Evolutionary conservation across 2,113 vertebrate species (phyloP), one percentile per base, ranked within the genome.

Genomic region (Tursiops truncatus): DNA sequence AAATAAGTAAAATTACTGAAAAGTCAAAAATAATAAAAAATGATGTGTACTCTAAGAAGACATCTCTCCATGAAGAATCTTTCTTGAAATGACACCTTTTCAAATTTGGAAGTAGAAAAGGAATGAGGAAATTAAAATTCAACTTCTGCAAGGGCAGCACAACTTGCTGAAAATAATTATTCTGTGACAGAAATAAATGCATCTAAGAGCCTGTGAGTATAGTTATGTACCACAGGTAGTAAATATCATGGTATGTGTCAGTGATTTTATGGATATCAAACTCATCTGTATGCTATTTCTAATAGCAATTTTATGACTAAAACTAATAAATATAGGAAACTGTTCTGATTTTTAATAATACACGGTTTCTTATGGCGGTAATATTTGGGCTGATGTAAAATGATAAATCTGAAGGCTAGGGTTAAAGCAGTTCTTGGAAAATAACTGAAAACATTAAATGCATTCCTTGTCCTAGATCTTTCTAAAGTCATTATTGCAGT

Each of bases 191-290:
- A 98, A 98, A 98, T 91, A 97, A 97, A 98, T 89, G 85, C 96
- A 63, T 74, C 31, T 84, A 95, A 97, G 96, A 96, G 96, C 97
- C 87, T 87, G 90, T 89, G 96, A 97, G 89, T 86, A 89, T 98
- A 98, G 98, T 98, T 98, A 98, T 86, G 79, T 98, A 97, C 90
- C 94, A 97, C 95, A 98, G 97, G 97, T 97, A 98, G 96, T 98
- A 98, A 98, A 98, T 98, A 97, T 95, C 98, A 97, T 62, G 97
- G 97, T 98, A 98, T 89, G 94, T 98, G 98, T 98, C 97, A 97
- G 2, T 96, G 97, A 77, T 96, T 98, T 98, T 98, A 98, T 98
- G 89, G 97, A 63, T 96, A 97, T 96, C 96, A 70, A 97, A 96
- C 90, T 98, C 94, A 97, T 98, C 97, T 98, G 82, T 97, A 94